phyloP scores from a whole-genome alignment of 2,797 vertebrate genomes.

The Smutsia gigantea region DNA sequence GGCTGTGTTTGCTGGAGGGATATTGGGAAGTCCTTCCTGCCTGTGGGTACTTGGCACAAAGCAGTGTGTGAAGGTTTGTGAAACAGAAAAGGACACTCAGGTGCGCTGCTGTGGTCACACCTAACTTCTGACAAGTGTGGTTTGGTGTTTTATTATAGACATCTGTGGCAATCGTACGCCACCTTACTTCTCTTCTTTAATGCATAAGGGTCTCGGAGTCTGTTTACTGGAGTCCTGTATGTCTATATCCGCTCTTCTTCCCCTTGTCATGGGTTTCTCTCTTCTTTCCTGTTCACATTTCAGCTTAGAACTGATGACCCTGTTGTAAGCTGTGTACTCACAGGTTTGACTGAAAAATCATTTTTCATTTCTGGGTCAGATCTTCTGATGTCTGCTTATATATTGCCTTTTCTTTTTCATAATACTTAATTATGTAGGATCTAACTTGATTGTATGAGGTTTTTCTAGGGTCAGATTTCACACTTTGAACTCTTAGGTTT shows the following conservation, averaged over 20 bases:
- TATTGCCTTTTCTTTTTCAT: background rate
- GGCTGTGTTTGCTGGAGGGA: background rate
- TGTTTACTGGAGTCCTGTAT: background rate
- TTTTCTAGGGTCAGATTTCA: background rate
- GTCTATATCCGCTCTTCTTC: background rate
- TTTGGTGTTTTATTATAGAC: background rate
- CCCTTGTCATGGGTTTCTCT: background rate
- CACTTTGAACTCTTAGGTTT: background rate
- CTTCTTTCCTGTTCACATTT: background rate
- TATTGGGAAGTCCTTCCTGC: background rate
- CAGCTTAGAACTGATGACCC: background rate
- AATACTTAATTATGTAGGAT: background rate
- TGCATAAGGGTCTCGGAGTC: background rate
- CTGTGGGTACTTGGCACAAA: no score
- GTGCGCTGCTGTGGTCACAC: background rate
- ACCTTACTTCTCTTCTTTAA: background rate
- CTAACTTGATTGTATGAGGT: background rate
- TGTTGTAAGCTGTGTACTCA: background rate
- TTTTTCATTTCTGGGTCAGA: background rate
- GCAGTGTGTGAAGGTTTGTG: rapidly evolving
- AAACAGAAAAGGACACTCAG: rapidly evolving
- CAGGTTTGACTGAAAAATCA: background rate
- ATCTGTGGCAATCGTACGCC: background rate
- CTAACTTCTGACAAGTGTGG: background rate
- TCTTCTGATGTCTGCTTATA: background rate